These are phyloP conservation scores for Cyprinus carpio DNA, from an alignment of 2,113 vertebrate species.

Conservation along the genomic window DNA sequence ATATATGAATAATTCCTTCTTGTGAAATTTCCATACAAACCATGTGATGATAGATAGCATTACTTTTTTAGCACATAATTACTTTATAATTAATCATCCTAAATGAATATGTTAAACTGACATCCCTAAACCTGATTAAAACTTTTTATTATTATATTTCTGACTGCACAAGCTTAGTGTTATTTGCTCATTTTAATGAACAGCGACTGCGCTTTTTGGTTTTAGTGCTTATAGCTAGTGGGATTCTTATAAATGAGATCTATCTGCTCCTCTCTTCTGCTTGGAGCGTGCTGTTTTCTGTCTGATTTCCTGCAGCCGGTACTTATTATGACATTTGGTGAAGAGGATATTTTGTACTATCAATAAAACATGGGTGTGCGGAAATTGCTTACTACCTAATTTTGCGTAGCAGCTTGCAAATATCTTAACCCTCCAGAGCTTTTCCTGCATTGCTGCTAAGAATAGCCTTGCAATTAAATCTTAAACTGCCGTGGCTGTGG, in stretches of 20 bases:
- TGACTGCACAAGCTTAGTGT: not conserved
- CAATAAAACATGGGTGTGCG: constrained; percentile 71
- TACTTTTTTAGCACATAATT: not conserved
- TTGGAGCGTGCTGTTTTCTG: constrained; percentile 37
- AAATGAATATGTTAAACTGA: constrained; percentile 10
- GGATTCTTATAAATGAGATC: constrained; percentile 53
- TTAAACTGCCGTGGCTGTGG: constrained; percentile 47
- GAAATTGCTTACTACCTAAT: constrained; percentile 65
- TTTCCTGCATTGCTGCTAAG: constrained; percentile 53
- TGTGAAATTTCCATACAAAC: not conserved
- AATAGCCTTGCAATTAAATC: constrained; percentile 71
- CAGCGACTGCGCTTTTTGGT: constrained; percentile 37
- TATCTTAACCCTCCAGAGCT: constrained; percentile 65
- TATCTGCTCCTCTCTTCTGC: constrained; percentile 26
- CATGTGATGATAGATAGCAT: not conserved
- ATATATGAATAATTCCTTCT: not conserved
- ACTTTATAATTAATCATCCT: not conserved
- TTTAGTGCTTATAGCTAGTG: constrained; percentile 47
- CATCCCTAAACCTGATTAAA: not conserved
- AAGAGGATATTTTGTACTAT: constrained; percentile 71
- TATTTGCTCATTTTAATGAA: constrained; percentile 51
- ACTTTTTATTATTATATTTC: not conserved
- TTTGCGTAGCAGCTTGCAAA: constrained; percentile 64
- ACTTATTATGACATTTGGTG: constrained; percentile 74
- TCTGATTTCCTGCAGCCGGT: constrained; percentile 62